Percentiles rank a stretch among this genome's conserved stretches.
These are phyloP conservation scores for Drosophila maculinotata DNA, from an alignment of 2,888 invertebrate genomes.

Conservation along the genomic window DNA sequence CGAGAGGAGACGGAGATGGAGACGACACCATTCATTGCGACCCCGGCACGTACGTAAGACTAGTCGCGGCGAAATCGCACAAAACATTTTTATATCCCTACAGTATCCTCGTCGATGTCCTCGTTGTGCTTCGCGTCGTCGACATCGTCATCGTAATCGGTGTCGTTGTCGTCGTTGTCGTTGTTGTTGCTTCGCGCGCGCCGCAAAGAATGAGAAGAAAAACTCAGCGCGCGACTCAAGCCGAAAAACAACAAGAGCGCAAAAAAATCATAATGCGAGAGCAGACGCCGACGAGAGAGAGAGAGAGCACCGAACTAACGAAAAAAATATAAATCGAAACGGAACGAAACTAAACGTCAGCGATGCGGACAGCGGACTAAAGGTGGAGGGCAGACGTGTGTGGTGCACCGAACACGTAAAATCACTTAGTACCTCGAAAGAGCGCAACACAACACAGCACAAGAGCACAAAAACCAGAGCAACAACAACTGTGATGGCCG, in stretches of 20 bases:
- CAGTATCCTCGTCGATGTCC: conserved; percentile 64
- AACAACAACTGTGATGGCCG: conserved; percentile 27
- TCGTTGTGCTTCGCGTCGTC: conserved; percentile 61
- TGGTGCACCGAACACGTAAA: conserved; percentile 83
- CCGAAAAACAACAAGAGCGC: conserved; percentile 65
- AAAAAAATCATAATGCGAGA: conserved; percentile 52
- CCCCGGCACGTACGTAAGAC: conserved; percentile 85
- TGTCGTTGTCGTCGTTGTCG: conserved; percentile 40
- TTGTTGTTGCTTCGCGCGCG: conserved; percentile 72
- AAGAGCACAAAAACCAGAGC: conserved; percentile 55
- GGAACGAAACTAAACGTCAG: conserved; percentile 48
- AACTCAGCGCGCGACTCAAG: conserved; percentile 72
- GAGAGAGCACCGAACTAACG: conserved; percentile 35
- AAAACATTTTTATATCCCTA: conserved; percentile 84
- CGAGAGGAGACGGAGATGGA: conserved; percentile 33
- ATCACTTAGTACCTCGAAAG: conserved; percentile 76
- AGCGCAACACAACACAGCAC: conserved; percentile 44
- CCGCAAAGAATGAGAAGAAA: conserved; percentile 79
- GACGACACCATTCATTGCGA: conserved; percentile 79
- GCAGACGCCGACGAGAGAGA: conserved; percentile 27
- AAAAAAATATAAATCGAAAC: conserved; percentile 37
- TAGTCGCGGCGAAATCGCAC: conserved; percentile 82
- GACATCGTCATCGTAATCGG: conserved; percentile 60
- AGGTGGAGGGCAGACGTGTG: conserved; percentile 62
- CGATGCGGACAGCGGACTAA: conserved; percentile 20